Evolutionary conservation across 23 tunicate genomes (phyloP).

Genomic region (Trididemnum nubilum): DNA sequence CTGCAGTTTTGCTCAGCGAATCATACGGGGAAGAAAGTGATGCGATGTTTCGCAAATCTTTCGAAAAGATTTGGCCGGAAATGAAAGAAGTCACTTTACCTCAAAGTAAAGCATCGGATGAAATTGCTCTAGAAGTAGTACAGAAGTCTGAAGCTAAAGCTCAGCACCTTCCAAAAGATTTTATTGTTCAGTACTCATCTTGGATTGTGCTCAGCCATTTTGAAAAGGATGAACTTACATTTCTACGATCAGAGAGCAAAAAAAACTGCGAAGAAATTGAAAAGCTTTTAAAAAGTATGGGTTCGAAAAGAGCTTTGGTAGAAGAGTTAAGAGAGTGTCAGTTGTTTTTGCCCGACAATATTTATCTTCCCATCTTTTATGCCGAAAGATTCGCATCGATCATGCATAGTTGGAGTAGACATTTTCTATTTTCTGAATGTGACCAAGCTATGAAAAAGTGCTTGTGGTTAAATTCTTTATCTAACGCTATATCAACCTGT

Average conservation of each 20-base stretch:
- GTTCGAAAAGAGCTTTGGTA: neutral
- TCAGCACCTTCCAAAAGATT: neutral
- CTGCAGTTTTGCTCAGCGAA: neutral
- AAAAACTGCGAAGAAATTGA: neutral
- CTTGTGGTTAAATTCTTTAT: no score
- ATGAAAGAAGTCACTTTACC: neutral
- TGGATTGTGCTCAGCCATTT: neutral
- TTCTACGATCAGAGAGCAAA: no score
- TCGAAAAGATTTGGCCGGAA: neutral
- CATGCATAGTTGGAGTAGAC: slow-evolving; percentile 23
- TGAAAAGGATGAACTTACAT: slow-evolving; percentile 1
- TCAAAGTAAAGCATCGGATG: neutral
- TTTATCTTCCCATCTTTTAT: neutral
- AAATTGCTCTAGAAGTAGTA: neutral
- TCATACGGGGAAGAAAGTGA: neutral
- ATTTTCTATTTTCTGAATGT: neutral
- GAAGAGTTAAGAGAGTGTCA: neutral
- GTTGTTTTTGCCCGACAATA: neutral
- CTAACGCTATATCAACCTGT: no score
- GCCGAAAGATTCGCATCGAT: slow-evolving; percentile 29
- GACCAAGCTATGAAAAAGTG: no score
- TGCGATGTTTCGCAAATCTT: neutral
- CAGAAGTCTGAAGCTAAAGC: neutral
- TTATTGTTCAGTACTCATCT: slow-evolving; percentile 1
- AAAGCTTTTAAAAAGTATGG: neutral